Evolutionary conservation across 1,140 invertebrate genomes (phyloP).

Genomic region (Drosophila subpulchrella): DNA sequence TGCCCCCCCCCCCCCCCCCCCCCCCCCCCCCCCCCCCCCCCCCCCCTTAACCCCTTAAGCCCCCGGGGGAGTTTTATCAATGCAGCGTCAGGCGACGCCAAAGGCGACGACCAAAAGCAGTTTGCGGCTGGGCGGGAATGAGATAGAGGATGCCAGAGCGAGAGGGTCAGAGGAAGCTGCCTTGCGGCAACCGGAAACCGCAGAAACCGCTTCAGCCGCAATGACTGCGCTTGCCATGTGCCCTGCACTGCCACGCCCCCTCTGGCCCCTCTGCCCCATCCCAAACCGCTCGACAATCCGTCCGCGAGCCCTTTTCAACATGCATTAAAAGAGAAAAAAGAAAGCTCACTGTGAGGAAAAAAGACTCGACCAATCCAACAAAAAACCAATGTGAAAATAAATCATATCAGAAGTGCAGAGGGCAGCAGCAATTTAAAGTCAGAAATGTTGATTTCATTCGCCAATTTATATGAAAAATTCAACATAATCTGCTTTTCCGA

Average conservation of each 20-base stretch:
- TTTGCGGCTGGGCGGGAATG: conserved; percentile 26
- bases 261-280: background rate
- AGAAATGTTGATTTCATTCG: conserved; percentile 24
- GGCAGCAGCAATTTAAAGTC: conserved; percentile 25
- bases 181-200: conserved; percentile 42
- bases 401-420: conserved; percentile 18
- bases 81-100: conserved; percentile 48
- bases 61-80: conserved; percentile 36
- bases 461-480: conserved; percentile 12
- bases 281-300: background rate
- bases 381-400: conserved; percentile 12
- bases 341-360: conserved; percentile 16
- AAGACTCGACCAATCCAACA: conserved; percentile 1
- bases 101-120: conserved; percentile 51
- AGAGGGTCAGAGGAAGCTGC: conserved; percentile 13
- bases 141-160: background rate
- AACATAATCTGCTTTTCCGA: conserved; percentile 4
- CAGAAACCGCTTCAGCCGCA: conserved; percentile 60
- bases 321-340: conserved; percentile 12
- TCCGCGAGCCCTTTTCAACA: conserved; percentile 12
- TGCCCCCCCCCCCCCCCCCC: no score
- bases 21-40: no score
- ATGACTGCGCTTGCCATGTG: conserved; percentile 60
- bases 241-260: conserved; percentile 31
- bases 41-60: background rate